Conservation (phyloP, 2,797 vertebrate species). For the Acanthornis magna region DNA sequence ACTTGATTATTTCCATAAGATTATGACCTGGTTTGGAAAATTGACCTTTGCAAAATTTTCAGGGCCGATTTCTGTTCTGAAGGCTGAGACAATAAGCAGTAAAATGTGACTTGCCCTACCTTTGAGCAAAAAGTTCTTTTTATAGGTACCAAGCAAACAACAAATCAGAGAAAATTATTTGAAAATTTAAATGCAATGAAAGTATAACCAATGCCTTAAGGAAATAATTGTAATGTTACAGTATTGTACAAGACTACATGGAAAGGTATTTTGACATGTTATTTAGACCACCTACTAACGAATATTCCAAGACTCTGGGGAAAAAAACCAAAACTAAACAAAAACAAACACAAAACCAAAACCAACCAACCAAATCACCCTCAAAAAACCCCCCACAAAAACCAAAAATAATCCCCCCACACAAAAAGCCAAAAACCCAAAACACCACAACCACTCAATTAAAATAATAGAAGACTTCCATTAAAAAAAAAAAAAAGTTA, state of each 20-base stretch:
- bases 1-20: neutral
- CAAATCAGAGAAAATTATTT: neutral
- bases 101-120: neutral
- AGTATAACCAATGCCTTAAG: neutral
- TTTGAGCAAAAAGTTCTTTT: neutral
- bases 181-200: neutral
- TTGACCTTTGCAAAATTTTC: neutral
- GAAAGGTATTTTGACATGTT: neutral
- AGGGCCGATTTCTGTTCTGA: neutral
- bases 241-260: neutral
- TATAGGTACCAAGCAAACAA: neutral
- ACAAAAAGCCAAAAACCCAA: neutral
- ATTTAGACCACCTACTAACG: neutral
- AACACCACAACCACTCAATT: rapidly evolving
- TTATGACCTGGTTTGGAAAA: neutral
- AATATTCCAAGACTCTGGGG: neutral
- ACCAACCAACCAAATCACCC: too few species aligned
- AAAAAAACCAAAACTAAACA: neutral
- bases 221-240: neutral
- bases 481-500: neutral
- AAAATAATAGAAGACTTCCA: neutral
- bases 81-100: neutral
- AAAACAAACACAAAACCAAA: neutral
- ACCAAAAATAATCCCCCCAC: rapidly evolving
- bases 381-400: neutral